Base-by-base conservation (phyloP, 2,888 invertebrate species). In the Hermaeophaga mercurialis region DNA sequence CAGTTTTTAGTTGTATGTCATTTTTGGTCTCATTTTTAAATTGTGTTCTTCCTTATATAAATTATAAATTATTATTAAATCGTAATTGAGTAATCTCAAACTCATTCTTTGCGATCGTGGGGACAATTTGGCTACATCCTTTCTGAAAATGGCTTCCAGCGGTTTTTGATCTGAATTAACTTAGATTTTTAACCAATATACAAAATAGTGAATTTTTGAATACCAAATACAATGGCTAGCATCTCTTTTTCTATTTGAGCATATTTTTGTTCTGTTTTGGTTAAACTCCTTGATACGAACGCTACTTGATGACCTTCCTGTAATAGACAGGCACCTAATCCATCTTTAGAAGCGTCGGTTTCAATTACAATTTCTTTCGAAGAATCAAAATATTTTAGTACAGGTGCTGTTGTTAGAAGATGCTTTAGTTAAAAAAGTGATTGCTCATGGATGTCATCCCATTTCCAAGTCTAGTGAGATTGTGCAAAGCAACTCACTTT, bases 221-320 rank as follows among this genome's bases (percentile, higher is more conserved):
- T 66, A 3, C 72, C 70, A 45, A 59, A 59, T 7, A 53, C 44
- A 26, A 61, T 61, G 1, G 44, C 26, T 5, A 44, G 9, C 9
- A 49, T 59, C 76, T 73, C 62, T 58, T 77, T 73, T 62, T 77
- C 75, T 3, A 78, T 75, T 63, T 78, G 75, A 3, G 73, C 65
- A 63, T 71, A 74, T 28, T 67, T 72, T 56, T 67, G 61, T 53
- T 75, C 72, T 24, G 66, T 62, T 24, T 55, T 31, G 8, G 60
- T 69, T n/a, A 75, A 49, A 19, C 66, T 69, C 59, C 70, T 45
- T 19, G 73, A 75, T 3, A 72, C 71, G 63, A 67, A 75, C n/a
- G 68, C 69, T 9, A 75, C 64, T 14, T 72, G 72, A 22, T 64
- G 57, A 2, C 64, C 69, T 15, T 70, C 56, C 56, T 77, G 75